phyloP scores from a whole-genome alignment of 2,113 vertebrate species.

The Atractosteus spatula region DNA sequence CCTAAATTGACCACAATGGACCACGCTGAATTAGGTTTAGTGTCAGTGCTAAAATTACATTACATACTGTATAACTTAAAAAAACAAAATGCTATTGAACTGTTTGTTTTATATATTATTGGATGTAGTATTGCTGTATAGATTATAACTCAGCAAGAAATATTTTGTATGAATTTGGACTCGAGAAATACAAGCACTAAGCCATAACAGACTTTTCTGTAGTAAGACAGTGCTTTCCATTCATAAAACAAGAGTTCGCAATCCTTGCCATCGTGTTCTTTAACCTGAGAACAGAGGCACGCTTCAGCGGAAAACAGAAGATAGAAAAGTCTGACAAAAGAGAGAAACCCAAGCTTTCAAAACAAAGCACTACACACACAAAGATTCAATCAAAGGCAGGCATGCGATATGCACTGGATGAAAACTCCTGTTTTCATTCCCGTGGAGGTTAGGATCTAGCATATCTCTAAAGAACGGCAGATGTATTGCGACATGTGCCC shows the following conservation, averaged over 20 bases:
- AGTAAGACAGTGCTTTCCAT: background rate
- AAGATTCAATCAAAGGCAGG: constrained; percentile 25
- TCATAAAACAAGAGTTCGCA: background rate
- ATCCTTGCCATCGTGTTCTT: background rate
- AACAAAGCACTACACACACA: background rate
- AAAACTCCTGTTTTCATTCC: constrained; percentile 21
- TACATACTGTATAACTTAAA: too few relatives aligned
- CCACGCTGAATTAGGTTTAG: too few relatives aligned
- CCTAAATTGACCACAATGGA: too few relatives aligned
- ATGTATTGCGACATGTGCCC: constrained; percentile 49
- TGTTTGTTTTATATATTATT: too few relatives aligned
- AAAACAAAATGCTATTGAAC: too few relatives aligned
- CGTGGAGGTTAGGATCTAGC: constrained; percentile 20
- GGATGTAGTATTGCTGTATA: too few relatives aligned
- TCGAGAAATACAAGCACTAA: too few relatives aligned
- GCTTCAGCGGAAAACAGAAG: constrained; percentile 13
- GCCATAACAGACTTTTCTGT: too few relatives aligned
- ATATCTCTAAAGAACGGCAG: constrained; percentile 35
- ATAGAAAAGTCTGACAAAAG: constrained; percentile 21
- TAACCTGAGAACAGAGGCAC: background rate
- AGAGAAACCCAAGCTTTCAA: constrained; percentile 24
- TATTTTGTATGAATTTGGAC: too few relatives aligned
- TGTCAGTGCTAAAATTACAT: too few relatives aligned
- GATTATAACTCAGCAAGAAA: too few relatives aligned
- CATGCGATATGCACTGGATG: constrained; percentile 6